Evolutionary conservation across 1,140 invertebrate genomes (phyloP), one percentile per base, ranked within the genome.

Genomic region (Drosophila ambigua): DNA sequence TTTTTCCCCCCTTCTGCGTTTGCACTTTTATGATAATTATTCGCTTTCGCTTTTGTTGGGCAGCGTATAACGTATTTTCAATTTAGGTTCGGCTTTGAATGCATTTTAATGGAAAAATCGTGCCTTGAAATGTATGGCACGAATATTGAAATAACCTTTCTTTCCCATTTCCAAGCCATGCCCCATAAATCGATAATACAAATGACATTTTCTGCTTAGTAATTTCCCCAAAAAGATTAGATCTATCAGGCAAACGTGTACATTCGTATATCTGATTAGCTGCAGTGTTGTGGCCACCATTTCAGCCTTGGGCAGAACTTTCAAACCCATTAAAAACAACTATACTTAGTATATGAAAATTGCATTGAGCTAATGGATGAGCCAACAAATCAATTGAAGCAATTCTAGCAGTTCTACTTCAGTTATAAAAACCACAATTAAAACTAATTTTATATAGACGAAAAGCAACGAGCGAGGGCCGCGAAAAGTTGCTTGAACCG

Each of bases 181-280:
- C 24, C 6, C 7, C 7, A 48, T 31, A 48, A 55, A 68, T 67
- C 66, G 44, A 68, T 68, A 68, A 67, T 23, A 28, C 8, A 41
- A 41, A 24, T 55, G 15, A 43, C 53, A 54, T 23, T 54, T 68
- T 54, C 20, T 23, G 63, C 63, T 55, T 41, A 67, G 44, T 68
- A 55, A 67, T 68, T 55, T 50, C 13, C 63, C 63, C 63, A 55
- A 67, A 68, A 23, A 55, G 66, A 68, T 68, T 68, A 68, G 31
- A 46, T 53, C 35, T 50, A 35, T 39, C n/a, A 26, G 58, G n/a
- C 1, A 45, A 24, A 24, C 23, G 23, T 55, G 23, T 55, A 4
- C n/a, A 63, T n/a, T 4, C 9, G 28, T 20, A 58, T 9, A 58
- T 7, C 31, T 11, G 2, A 23, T n/a, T 35, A 13, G 7, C 15